Evolutionary conservation across 2,888 invertebrate genomes (phyloP), one percentile per base, ranked within the genome.

Genomic region (Lottia scabra): DNA sequence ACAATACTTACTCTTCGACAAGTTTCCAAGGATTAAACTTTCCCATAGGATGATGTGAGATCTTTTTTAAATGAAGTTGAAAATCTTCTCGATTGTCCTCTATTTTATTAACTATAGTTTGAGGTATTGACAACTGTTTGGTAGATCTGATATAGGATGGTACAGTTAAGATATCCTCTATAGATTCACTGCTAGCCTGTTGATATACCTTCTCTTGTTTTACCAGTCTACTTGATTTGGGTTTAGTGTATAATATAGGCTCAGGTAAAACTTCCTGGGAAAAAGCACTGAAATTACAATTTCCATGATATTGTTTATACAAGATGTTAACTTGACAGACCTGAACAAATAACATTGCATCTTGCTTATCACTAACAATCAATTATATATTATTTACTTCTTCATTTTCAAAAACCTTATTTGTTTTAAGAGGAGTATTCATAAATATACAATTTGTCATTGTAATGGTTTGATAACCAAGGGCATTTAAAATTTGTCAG

Each of bases 11-110:
- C 87, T 85, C 83, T 75, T 87, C 85, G 5, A 86, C 81, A 8
- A 87, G 75, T 65, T 75, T 80, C 85, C 85, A 86, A 1, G 87
- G 87, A 71, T 86, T 81, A 80, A 85, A 87, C 65, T 76, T 81
- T 6, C 86, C 87, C 16, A 82, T 70, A 15, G 80, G 72, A 66
- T 83, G 81, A 63, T 85, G 83, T 1, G 82, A 80, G 8, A 81
- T 81, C 45, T 82, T 82, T 73, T 78, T 81, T 27, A 87, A 79
- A 73, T 84, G 79, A 19, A 78, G 76, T 67, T 85, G 82, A 76
- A 81, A 87, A 27, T 75, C 76, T 38, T 83, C 83, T 63, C 80
- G 72, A 63, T 83, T 74, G 64, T 78, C 79, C 0, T 76, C 72
- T 26, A 87, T 84, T 38, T 77, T 79, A 43, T 80, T 78, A 15